Base-by-base conservation (phyloP, 1,140 invertebrate genomes). In the Campoletis sonorensis region DNA sequence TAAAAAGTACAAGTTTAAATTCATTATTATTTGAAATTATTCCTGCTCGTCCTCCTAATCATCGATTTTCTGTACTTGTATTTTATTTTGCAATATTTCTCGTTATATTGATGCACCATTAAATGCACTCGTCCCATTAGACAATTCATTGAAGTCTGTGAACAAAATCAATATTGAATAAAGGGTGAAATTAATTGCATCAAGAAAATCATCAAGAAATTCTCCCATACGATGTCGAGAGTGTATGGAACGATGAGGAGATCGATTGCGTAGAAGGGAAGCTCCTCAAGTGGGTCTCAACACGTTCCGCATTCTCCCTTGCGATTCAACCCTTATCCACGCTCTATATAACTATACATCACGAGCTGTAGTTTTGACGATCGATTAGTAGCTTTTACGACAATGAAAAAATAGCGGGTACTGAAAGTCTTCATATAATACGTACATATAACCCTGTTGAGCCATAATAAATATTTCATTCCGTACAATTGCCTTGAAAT, bases 81-180 rank as follows among this genome's bases (percentile, higher is more conserved):
- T 58, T 58, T 23, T n/a, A 58, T 8, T 1, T n/a, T 45, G 8
- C 8, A 45, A 13, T 11, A 13, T 45, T 45, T 4, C 40, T 33
- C 2, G 30, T 33, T 33, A 33, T 33, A 45, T 45, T 45, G 5
- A 45, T 11, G 1, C 8, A n/a, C n/a, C n/a, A n/a, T n/a, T n/a
- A n/a, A n/a, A n/a, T n/a, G n/a, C n/a, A n/a, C 40, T 13, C 11
- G 40, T 13, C 11, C 11, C 7, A 4, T 45, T 13, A 11, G 16
- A 54, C 30, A 8, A 18, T 54, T 54, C 51, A n/a, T n/a, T 21
- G 10, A 54, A 21, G 51, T 15, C 18, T 54, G 61, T 10, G 13
- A 23, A 64, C 27, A 64, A 10, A 64, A 64, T 64, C 61, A 64
- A 64, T 64, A 64, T 64, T 64, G 61, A 21, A 64, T 64, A 27